Conservation (phyloP, 2,888 invertebrate species). For the Clanis bilineata region DNA sequence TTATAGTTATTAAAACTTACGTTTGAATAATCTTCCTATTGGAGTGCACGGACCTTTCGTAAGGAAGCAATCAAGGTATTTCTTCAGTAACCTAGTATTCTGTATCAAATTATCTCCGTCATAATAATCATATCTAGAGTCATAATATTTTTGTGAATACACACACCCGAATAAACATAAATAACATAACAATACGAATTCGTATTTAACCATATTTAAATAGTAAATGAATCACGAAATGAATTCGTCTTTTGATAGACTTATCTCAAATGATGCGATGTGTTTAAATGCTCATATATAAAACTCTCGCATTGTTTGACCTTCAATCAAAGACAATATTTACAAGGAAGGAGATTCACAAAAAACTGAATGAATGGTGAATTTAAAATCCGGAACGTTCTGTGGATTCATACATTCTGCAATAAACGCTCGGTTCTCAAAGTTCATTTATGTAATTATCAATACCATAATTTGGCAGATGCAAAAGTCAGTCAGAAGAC, state of each 20-base stretch:
- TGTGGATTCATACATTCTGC: background rate
- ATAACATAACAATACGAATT: conserved; percentile 25
- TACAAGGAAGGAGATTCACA: conserved; percentile 36
- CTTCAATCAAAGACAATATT: conserved; percentile 48
- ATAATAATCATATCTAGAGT: conserved; percentile 83
- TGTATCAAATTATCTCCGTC: conserved; percentile 85
- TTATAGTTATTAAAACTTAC: conserved; percentile 57
- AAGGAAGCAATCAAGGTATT: conserved; percentile 85
- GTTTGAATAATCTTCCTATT: conserved; percentile 58
- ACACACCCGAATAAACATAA: conserved; percentile 27
- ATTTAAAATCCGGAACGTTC: conserved; percentile 23
- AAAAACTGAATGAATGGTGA: conserved; percentile 38
- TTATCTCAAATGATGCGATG: conserved; percentile 43
- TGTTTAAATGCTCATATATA: conserved; percentile 49
- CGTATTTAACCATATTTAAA: background rate
- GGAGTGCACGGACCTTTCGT: conserved; percentile 63
- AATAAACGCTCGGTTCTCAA: background rate
- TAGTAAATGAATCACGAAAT: background rate
- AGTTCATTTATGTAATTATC: no score
- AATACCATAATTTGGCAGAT: background rate
- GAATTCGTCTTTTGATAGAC: conserved; percentile 12
- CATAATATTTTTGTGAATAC: conserved; percentile 46
- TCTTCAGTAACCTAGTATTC: conserved; percentile 85
- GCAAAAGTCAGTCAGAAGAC: no score
- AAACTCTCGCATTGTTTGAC: conserved; percentile 44